Conservation (phyloP, 2,113 vertebrate genomes). For the Pogona vitticeps region DNA sequence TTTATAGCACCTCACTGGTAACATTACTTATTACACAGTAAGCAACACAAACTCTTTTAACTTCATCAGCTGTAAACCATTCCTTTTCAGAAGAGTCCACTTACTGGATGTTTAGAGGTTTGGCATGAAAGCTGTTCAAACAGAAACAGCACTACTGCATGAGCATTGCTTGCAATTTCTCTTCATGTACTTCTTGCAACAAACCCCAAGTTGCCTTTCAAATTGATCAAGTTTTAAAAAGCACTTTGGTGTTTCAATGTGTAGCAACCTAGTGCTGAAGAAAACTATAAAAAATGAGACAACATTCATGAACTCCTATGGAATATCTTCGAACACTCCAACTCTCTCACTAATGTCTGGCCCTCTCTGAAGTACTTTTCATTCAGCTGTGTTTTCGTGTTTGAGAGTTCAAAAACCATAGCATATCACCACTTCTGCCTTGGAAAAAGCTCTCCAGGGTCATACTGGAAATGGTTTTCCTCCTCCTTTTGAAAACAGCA, state of each 20-base stretch:
- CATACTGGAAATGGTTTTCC: background rate
- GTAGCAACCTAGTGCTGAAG: background rate
- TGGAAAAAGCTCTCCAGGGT: background rate
- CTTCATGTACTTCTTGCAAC: background rate
- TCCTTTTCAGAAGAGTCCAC: background rate
- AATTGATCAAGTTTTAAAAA: background rate
- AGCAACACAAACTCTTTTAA: background rate
- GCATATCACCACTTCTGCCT: background rate
- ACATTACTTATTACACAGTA: constrained; percentile 62
- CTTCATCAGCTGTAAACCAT: constrained; percentile 18
- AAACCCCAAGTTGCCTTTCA: background rate
- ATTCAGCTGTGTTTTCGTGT: background rate
- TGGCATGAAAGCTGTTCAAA: background rate
- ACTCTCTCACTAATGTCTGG: background rate
- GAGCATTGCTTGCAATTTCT: background rate
- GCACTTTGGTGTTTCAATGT: background rate
- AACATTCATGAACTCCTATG: background rate
- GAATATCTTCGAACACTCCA: background rate
- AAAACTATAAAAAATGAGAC: background rate
- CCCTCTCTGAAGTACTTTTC: background rate
- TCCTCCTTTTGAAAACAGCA: background rate
- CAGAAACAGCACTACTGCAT: background rate
- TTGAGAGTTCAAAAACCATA: constrained; percentile 15
- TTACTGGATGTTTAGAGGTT: background rate
- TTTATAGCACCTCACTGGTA: constrained; percentile 53